phyloP scores from a whole-genome alignment of 2,888 invertebrate genomes.

The Saturnia pavonia region DNA sequence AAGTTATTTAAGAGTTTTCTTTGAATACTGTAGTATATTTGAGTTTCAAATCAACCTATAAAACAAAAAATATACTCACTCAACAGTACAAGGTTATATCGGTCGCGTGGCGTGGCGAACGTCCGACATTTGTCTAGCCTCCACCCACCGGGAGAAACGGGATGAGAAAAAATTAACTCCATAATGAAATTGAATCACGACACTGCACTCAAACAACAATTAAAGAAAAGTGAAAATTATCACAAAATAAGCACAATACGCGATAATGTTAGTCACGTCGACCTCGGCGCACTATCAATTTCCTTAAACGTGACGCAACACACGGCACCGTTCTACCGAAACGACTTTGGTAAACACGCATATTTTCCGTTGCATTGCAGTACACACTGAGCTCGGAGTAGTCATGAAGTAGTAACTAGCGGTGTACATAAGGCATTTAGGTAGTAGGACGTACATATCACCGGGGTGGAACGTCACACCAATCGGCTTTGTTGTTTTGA shows the following conservation, averaged over 20 bases:
- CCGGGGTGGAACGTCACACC: slow-evolving; percentile 82
- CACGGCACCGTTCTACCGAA: slow-evolving; percentile 81
- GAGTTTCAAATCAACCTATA: slow-evolving; percentile 35
- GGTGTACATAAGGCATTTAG: slow-evolving; percentile 82
- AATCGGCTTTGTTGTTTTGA: slow-evolving; percentile 81
- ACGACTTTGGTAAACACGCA: slow-evolving; percentile 82
- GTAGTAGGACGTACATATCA: slow-evolving; percentile 81
- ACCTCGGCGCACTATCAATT: slow-evolving; percentile 81
- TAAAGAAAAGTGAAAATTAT: slow-evolving; percentile 48
- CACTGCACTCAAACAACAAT: slow-evolving; percentile 54
- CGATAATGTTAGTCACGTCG: slow-evolving; percentile 78
- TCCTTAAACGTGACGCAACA: slow-evolving; percentile 81
- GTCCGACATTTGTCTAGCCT: slow-evolving; percentile 77
- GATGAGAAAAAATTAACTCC: slow-evolving; percentile 67
- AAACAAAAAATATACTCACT: slow-evolving; percentile 74
- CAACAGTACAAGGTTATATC: slow-evolving; percentile 77
- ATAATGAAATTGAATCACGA: slow-evolving; percentile 58
- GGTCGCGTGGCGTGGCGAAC: slow-evolving; percentile 72
- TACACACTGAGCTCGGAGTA: slow-evolving; percentile 82
- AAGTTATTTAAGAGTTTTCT: slow-evolving; percentile 26
- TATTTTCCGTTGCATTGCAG: slow-evolving; percentile 83
- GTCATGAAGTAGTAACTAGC: slow-evolving; percentile 82
- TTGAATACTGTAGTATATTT: slow-evolving; percentile 28
- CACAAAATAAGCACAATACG: slow-evolving; percentile 65
- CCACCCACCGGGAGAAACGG: slow-evolving; percentile 71